phyloP scores from a whole-genome alignment of 2,888 invertebrate species.

The Mimumesa dahlbomi region DNA sequence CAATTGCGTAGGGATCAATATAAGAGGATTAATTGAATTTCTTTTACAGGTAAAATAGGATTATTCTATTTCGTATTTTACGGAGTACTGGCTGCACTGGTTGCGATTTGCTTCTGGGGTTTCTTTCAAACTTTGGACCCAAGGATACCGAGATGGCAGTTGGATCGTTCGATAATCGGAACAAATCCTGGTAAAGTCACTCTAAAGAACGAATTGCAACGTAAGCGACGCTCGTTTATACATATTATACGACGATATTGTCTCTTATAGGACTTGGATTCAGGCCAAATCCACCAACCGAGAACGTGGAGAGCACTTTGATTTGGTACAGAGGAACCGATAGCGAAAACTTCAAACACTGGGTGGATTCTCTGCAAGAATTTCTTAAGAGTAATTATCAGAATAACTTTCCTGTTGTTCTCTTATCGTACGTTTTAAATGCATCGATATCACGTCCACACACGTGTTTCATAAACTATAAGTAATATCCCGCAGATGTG shows the following conservation, averaged over 20 bases:
- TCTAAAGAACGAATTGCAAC: neutral
- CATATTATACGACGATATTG: too few species aligned
- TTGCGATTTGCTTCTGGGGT: conserved; percentile 96
- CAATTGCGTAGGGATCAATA: too few species aligned
- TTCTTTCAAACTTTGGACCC: conserved; percentile 95
- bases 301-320: conserved; percentile 95
- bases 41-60: conserved; percentile 91
- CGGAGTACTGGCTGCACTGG: conserved; percentile 93
- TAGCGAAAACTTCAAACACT: conserved; percentile 87
- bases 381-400: conserved; percentile 87
- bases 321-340: conserved; percentile 96
- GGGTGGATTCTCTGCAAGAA: conserved; percentile 88
- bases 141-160: conserved; percentile 94
- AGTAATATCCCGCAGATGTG: neutral
- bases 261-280: conserved; percentile 89
- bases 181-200: conserved; percentile 90
- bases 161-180: conserved; percentile 93
- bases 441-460: too few species aligned
- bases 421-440: too few species aligned
- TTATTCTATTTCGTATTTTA: conserved; percentile 98
- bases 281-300: conserved; percentile 92
- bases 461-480: too few species aligned
- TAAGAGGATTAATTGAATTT: conserved; percentile 29
- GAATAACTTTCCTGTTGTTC: too few species aligned
- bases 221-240: too few species aligned